These are phyloP conservation scores for Willisornis vidua DNA, from an alignment of 2,113 vertebrate species.

Conservation along the genomic window DNA sequence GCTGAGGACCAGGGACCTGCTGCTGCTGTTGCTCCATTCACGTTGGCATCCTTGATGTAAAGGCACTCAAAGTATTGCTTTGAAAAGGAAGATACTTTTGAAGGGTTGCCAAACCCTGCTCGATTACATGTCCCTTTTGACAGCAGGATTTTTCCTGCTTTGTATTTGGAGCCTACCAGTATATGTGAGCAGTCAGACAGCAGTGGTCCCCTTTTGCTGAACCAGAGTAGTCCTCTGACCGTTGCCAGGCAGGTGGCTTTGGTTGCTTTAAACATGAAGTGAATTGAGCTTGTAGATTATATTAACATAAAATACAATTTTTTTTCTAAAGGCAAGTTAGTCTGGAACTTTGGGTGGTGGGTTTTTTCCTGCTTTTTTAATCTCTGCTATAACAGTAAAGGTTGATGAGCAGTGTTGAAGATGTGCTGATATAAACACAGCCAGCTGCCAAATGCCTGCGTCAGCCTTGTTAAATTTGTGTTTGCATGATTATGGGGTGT, in stretches of 20 bases:
- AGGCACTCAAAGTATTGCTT: not conserved
- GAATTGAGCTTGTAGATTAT: not conserved
- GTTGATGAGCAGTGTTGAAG: not conserved
- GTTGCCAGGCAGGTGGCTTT: not conserved
- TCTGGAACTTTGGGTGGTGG: not conserved
- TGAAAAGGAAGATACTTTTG: not conserved
- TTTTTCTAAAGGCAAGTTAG: not conserved
- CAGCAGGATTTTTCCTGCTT: not conserved
- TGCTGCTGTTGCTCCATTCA: not conserved
- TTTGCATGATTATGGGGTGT: not conserved
- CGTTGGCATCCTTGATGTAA: not conserved
- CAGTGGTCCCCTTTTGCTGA: not conserved
- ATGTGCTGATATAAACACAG: not conserved
- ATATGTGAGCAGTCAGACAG: not conserved
- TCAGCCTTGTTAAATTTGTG: not conserved
- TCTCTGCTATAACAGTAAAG: not conserved
- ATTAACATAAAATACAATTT: not conserved
- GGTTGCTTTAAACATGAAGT: not conserved
- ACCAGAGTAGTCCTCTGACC: not conserved
- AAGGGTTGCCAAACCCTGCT: not conserved
- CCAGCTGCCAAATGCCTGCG: not conserved
- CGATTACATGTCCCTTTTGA: not conserved
- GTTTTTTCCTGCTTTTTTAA: not conserved
- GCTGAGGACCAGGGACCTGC: accelerated
- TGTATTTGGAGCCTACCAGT: not conserved